Evolutionary conservation across 1,140 invertebrate species (phyloP).

Genomic region (Portunus trituberculatus): DNA sequence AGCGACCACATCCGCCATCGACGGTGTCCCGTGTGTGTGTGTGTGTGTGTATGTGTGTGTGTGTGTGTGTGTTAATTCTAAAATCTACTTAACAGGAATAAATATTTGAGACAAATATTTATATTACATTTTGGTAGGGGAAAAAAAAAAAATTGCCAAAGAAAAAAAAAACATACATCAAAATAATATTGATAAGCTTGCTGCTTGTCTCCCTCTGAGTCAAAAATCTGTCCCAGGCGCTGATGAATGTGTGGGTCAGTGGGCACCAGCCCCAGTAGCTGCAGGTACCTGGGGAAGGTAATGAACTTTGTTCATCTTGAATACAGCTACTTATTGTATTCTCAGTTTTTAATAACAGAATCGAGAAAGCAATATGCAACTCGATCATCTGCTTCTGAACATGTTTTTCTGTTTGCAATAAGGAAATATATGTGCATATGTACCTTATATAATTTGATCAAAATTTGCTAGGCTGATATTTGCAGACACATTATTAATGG

Average conservation of each 20-base stretch:
- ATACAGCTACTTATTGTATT: too few relatives aligned
- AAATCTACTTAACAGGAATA: neutral
- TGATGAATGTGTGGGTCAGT: slow-evolving; percentile 91
- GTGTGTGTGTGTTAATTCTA: neutral
- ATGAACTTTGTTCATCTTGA: too few relatives aligned
- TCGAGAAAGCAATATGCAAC: too few relatives aligned
- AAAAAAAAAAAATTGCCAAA: neutral
- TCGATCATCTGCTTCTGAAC: too few relatives aligned
- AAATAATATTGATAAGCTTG: slow-evolving; percentile 95
- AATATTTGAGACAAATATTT: neutral
- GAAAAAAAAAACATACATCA: slow-evolving; percentile 85
- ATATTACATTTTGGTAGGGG: neutral
- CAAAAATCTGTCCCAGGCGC: slow-evolving; percentile 92
- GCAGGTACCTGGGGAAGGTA: slow-evolving; percentile 86
- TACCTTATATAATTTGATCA: too few relatives aligned
- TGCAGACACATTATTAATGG: too few relatives aligned
- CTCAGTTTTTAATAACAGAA: too few relatives aligned
- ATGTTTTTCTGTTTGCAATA: too few relatives aligned
- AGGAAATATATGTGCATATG: too few relatives aligned
- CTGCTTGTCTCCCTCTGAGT: slow-evolving; percentile 92
- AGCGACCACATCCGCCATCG: too few relatives aligned
- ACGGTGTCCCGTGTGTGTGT: too few relatives aligned
- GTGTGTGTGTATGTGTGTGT: neutral
- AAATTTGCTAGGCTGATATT: too few relatives aligned
- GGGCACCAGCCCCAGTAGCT: slow-evolving; percentile 90